A percentile compares a stretch with the other conserved stretches of the same genome.
Conservation (phyloP, 2,888 invertebrate species). For the Drosophila infuscata region DNA sequence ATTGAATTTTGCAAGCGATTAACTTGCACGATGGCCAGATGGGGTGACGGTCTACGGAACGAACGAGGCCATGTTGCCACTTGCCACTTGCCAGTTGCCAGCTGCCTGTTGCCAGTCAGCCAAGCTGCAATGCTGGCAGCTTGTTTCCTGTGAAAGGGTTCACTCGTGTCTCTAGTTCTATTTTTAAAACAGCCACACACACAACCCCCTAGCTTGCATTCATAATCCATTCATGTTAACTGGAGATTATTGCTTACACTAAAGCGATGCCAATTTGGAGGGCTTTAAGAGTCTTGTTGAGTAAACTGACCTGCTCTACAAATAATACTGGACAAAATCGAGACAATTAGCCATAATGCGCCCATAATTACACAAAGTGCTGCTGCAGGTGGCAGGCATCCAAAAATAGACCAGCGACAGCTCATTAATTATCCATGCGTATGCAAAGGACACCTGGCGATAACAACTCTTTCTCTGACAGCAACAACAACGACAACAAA, state of each 20-base stretch:
- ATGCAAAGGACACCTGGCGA: slow-evolving; percentile 28
- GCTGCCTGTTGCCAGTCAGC: slow-evolving; percentile 19
- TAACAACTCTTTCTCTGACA: slow-evolving; percentile 31
- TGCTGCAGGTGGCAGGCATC: slow-evolving; percentile 6
- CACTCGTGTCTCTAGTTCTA: slow-evolving; percentile 34
- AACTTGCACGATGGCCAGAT: slow-evolving; percentile 66
- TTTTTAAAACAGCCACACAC: slow-evolving; percentile 49
- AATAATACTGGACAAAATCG: slow-evolving; percentile 10
- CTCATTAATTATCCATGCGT: slow-evolving; percentile 63
- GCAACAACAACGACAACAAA: slow-evolving; percentile 16
- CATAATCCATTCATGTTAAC: slow-evolving; percentile 40
- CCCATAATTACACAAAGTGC: slow-evolving; percentile 46
- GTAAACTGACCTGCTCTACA: slow-evolving; percentile 44
- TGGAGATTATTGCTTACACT: background rate
- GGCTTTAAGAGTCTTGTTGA: slow-evolving; percentile 2
- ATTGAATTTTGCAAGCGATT: slow-evolving; percentile 82
- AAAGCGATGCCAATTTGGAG: background rate
- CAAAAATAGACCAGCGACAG: slow-evolving; percentile 42
- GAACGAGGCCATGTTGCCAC: background rate
- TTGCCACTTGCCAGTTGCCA: slow-evolving; percentile 10
- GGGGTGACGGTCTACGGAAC: slow-evolving; percentile 9
- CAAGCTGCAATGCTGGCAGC: slow-evolving; percentile 20
- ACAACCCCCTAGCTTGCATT: slow-evolving; percentile 33
- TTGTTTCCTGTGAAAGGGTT: slow-evolving; percentile 35
- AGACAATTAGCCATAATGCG: slow-evolving; percentile 30